Evolutionary conservation across 92 coral and sea anemone species (phyloP).

Genomic region (Heliopora coerulea): DNA sequence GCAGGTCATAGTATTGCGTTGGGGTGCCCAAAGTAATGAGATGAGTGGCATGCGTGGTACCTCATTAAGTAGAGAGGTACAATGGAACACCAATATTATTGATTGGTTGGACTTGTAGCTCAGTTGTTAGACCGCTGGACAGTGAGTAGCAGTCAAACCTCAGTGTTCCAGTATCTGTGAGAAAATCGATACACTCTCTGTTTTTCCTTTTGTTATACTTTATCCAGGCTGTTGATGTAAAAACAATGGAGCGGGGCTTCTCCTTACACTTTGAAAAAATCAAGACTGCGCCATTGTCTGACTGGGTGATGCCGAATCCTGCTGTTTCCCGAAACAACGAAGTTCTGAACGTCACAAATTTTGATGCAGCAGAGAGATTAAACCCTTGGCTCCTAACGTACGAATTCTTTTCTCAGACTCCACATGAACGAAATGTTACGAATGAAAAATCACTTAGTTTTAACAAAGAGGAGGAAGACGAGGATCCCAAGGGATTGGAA

Average conservation of each 20-base stretch:
- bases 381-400: neutral
- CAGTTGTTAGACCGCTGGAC: no score
- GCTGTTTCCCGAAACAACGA: neutral
- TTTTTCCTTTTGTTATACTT: neutral
- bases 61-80: no score
- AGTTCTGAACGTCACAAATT: neutral
- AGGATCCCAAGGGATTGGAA: neutral
- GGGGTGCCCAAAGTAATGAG: no score
- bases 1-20: no score
- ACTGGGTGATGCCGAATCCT: neutral
- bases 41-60: no score
- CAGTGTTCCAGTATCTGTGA: no score
- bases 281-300: neutral
- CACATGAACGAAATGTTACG: neutral
- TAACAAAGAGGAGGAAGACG: no score
- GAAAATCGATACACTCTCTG: no score
- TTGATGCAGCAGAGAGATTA: neutral
- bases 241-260: conserved; percentile 6
- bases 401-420: neutral
- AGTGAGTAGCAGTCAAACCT: no score
- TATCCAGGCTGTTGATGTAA: conserved; percentile 10
- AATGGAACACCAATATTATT: no score
- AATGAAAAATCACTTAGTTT: neutral
- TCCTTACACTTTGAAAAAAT: conserved; percentile 9
- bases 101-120: no score